Evolutionary conservation across 2,113 vertebrate genomes (phyloP).

Genomic region (Misgurnus mizolepis): DNA sequence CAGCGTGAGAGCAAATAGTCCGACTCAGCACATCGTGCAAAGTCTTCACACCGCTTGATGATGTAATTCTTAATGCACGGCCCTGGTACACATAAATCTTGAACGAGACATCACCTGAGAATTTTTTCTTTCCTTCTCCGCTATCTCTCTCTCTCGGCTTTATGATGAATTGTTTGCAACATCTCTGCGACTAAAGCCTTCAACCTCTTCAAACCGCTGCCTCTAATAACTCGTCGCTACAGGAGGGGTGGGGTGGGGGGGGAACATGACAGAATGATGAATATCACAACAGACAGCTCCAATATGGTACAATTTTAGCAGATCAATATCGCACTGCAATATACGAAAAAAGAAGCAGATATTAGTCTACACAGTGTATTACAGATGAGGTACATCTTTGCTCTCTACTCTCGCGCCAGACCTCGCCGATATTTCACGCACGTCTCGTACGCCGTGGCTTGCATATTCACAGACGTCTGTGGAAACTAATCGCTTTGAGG

Average conservation of each 20-base stretch:
- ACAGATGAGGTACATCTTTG: slow-evolving; percentile 97
- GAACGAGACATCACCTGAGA: slow-evolving; percentile 78
- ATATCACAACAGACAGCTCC: slow-evolving; percentile 99
- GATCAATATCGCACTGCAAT: slow-evolving; percentile 99
- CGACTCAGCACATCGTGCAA: slow-evolving; percentile 75
- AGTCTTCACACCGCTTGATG: slow-evolving; percentile 72
- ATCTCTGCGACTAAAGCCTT: slow-evolving; percentile 93
- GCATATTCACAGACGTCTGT: slow-evolving; percentile 76
- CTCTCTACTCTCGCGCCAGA: slow-evolving; percentile 92
- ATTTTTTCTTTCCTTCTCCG: slow-evolving; percentile 61
- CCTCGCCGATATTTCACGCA: slow-evolving; percentile 86
- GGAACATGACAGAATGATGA: slow-evolving; percentile 98
- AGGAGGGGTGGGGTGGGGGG: slow-evolving; percentile 55
- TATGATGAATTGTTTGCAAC: slow-evolving; percentile 93
- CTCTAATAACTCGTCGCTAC: slow-evolving; percentile 97
- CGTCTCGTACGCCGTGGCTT: slow-evolving; percentile 10
- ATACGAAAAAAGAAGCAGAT: slow-evolving; percentile 99
- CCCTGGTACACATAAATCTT: slow-evolving; percentile 78
- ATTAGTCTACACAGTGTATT: slow-evolving; percentile 99
- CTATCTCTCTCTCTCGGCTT: slow-evolving; percentile 40
- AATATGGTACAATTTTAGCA: slow-evolving; percentile 99
- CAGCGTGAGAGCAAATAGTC: slow-evolving; percentile 70
- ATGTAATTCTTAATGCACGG: slow-evolving; percentile 81
- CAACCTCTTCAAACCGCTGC: slow-evolving; percentile 88
- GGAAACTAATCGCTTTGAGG: slow-evolving; percentile 84